Evolutionary conservation across 2,797 vertebrate species (phyloP).

Genomic region (Pipistrellus pygmaeus): DNA sequence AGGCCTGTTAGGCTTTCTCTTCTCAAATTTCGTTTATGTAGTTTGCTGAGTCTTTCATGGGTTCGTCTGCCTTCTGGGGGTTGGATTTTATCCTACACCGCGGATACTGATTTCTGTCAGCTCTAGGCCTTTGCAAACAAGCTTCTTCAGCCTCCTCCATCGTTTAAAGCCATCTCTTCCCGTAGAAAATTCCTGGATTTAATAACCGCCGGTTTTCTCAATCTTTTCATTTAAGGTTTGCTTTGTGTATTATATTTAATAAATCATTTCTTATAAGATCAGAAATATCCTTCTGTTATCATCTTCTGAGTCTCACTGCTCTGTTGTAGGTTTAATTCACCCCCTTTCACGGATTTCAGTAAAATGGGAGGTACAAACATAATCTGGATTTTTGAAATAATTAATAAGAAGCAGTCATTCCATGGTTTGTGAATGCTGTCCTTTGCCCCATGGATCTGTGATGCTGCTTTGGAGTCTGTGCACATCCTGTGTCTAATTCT

Average conservation of each 20-base stretch:
- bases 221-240: neutral
- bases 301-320: neutral
- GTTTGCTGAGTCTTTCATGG: neutral
- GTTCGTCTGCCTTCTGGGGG: neutral
- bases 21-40: neutral
- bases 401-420: neutral
- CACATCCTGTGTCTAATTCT: fast-evolving
- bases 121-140: neutral
- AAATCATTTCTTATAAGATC: neutral
- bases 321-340: neutral
- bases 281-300: neutral
- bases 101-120: neutral
- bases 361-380: neutral
- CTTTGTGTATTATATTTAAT: neutral
- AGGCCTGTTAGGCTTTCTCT: neutral
- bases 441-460: no score
- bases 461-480: fast-evolving
- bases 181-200: neutral
- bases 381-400: neutral
- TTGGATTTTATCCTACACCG: neutral
- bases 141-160: neutral
- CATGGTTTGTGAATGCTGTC: neutral
- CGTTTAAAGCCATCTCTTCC: neutral
- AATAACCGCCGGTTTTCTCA: neutral
- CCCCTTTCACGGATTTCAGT: neutral